These are phyloP conservation scores for Sandelia bainsii DNA, from an alignment of 2,797 vertebrate genomes.

Conservation along the genomic window DNA sequence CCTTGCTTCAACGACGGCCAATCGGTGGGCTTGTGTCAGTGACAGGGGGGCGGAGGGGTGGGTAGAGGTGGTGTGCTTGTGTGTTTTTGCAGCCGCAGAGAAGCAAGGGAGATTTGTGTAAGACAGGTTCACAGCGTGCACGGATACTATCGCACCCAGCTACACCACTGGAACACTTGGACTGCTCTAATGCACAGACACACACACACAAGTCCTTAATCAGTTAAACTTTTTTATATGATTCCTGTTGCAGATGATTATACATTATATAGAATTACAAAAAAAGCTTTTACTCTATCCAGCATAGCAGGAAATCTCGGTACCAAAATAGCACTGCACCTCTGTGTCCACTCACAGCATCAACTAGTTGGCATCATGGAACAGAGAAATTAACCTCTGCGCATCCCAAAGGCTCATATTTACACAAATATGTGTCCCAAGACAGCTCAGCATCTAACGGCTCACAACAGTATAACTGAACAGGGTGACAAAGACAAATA, in stretches of 20 bases:
- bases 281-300: background rate
- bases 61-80: slow-evolving; percentile 57
- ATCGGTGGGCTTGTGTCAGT: slow-evolving; percentile 72
- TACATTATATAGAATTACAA: background rate
- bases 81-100: slow-evolving; percentile 79
- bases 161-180: slow-evolving; percentile 21
- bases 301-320: slow-evolving; percentile 9
- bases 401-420: slow-evolving; percentile 38
- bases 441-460: background rate
- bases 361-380: slow-evolving; percentile 20
- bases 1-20: slow-evolving; percentile 84
- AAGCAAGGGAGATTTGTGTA: slow-evolving; percentile 70
- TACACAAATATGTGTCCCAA: slow-evolving; percentile 31
- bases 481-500: background rate
- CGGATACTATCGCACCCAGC: slow-evolving; percentile 61
- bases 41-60: slow-evolving; percentile 53
- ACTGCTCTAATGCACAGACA: slow-evolving; percentile 11
- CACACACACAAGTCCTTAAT: slow-evolving; percentile 9
- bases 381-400: slow-evolving; percentile 24
- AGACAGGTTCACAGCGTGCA: slow-evolving; percentile 72
- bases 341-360: slow-evolving; percentile 29
- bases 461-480: slow-evolving; percentile 15
- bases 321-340: slow-evolving; percentile 19
- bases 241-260: slow-evolving; percentile 8
- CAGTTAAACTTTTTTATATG: background rate